A percentile compares a stretch with the other conserved stretches of the same genome.
These are phyloP conservation scores for Gadus macrocephalus DNA, from an alignment of 2,113 vertebrate genomes.

Conservation along the genomic window DNA sequence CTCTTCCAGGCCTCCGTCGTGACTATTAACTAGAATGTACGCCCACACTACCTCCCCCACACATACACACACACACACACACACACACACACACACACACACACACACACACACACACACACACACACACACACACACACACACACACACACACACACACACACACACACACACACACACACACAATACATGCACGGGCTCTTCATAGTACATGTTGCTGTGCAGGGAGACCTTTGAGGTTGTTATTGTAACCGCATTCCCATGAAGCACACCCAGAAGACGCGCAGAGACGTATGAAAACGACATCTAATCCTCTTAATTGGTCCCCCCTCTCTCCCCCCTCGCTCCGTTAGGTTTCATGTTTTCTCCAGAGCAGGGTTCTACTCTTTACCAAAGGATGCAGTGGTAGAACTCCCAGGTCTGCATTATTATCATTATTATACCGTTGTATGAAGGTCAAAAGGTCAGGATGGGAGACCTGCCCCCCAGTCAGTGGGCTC, in stretches of 20 bases:
- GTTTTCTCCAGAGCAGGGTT: no score
- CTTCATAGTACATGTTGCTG: no score
- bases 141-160: constrained; percentile 45
- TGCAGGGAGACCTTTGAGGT: no score
- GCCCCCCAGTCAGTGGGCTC: no score
- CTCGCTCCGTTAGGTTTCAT: neutral
- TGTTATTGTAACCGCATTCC: no score
- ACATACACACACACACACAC: constrained; percentile 7
- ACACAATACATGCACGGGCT: constrained; percentile 1
- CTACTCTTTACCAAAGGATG: no score
- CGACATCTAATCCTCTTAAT: constrained; percentile 43
- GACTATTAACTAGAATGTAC: constrained; percentile 45
- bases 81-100: constrained; percentile 13
- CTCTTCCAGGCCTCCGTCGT: constrained; percentile 39
- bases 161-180: constrained; percentile 15
- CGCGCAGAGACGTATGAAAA: neutral
- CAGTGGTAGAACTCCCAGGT: no score
- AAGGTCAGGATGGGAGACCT: no score
- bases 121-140: constrained; percentile 43
- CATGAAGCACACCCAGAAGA: no score
- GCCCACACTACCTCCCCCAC: neutral
- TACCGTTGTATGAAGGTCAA: no score
- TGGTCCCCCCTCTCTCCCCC: constrained; percentile 38
- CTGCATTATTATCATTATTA: no score
- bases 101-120: constrained; percentile 24